phyloP scores from a whole-genome alignment of 37 sponge, comb jelly and placozoan genomes.

The Ianthella basta region DNA sequence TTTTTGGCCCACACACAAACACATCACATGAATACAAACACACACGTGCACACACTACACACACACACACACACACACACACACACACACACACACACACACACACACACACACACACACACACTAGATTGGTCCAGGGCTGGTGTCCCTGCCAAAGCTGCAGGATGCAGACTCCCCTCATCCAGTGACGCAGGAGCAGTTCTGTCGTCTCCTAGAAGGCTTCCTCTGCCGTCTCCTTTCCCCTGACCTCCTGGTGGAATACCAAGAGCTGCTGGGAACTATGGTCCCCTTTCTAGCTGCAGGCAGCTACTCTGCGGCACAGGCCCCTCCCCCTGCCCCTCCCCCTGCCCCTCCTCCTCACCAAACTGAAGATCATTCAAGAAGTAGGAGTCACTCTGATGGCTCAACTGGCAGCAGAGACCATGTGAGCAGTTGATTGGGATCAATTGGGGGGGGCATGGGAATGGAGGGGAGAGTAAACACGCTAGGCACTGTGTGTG shows the following conservation, averaged over 20 bases:
- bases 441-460: too few relatives aligned
- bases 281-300: neutral
- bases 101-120: too few relatives aligned
- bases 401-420: too few relatives aligned
- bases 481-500: too few relatives aligned
- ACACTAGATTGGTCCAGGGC: neutral
- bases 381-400: neutral
- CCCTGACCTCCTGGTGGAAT: neutral
- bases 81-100: too few relatives aligned
- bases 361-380: neutral
- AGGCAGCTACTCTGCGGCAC: neutral
- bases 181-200: neutral
- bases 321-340: neutral
- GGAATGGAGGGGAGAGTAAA: too few relatives aligned
- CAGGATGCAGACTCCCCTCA: neutral
- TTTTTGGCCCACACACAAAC: too few relatives aligned
- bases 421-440: too few relatives aligned
- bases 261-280: neutral
- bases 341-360: neutral
- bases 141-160: neutral
- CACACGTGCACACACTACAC: too few relatives aligned
- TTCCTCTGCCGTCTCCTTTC: neutral
- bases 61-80: too few relatives aligned
- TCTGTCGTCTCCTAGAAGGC: neutral
- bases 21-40: too few relatives aligned